Evolutionary conservation across 2,797 vertebrate genomes (phyloP), one percentile per base, ranked within the genome.

Genomic region (Jordanella pulchra): DNA sequence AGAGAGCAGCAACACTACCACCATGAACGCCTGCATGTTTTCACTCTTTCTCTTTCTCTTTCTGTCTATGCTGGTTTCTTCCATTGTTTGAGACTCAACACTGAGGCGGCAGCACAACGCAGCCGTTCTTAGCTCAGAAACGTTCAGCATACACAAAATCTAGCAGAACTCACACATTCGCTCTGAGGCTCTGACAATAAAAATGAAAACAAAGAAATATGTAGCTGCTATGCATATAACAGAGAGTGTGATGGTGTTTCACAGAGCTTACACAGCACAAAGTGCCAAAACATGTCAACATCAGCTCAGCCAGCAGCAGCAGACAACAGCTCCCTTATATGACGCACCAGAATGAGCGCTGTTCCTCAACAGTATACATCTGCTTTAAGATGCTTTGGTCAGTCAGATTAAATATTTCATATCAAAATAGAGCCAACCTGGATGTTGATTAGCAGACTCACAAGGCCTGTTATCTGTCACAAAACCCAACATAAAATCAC

Each of bases 71-170:
- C 79, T 78, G 68, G 72, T 85, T 89, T 75, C 75, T 75, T 81
- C 86, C 80, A 85, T 93, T 93, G 92, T 93, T 89, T 87, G 86
- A 89, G 83, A 87, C 83, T 84, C 80, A 82, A 65, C 80, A 72
- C 78, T 77, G 75, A 89, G 84, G 72, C 39, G 1, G 50, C 39
- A 18, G 25, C 5, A n/a, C 66, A 80, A 80, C 23, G 71, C 78
- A 86, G 79, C 53, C 65, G 65, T 80, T 78, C 61, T 61, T 61
- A 11, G 15, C 32, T 44, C 69, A 79, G 15, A 53, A 47, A 55
- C 13, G 28, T 11, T 42, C 56, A 71, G 50, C 18, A n/a, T 30
- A 60, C 50, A 70, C 65, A 69, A 64, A 61, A 35, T 58, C 39
- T 47, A 11, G 39, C 44, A 75, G 64, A 47, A 48, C 28, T 28